Evolutionary conservation across 2,797 vertebrate genomes (phyloP), one percentile per base, ranked within the genome.

Genomic region (Rhyacichthys aspro): DNA sequence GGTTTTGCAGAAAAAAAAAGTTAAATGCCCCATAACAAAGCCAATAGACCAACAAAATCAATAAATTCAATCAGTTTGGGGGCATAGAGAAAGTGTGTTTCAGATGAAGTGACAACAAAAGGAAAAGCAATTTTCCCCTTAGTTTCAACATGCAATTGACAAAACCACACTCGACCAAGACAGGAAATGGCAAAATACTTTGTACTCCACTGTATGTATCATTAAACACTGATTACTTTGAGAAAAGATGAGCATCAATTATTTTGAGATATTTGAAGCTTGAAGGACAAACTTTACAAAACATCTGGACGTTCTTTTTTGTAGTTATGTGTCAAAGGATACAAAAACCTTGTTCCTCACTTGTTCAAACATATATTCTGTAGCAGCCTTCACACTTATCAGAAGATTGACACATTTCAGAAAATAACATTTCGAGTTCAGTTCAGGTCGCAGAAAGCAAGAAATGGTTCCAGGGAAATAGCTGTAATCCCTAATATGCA

Each of bases 401-500:
- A 43, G 47, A 46, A 17, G 44, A 56, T 54, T 46, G 39, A 12
- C 52, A 36, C 57, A 17, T 63, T 44, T 11, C 17, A 47, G 33
- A 58, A 61, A 39, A 32, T 28, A 14, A 49, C 34, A 55, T 53
- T 47, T 43, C 19, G n/a, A 64, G 43, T 78, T 46, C 50, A 79
- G 14, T 18, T 58, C 50, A 0, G 55, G 44, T 7, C 56, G 7
- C 8, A 63, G 58, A 77, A 43, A 44, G 28, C 43, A 47, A 14
- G 60, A 69, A 79, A 38, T 55, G 61, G 50, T 60, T 78, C 23
- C 15, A 34, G 58, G 58, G 39, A 75, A 74, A 62, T 45, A 4
- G 49, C 28, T 61, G 47, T 64, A 77, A 70, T 66, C 67, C 64
- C 36, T 41, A 60, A 79, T 62, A 63, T 70, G 73, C 45, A 56